A percentile compares a stretch with the other conserved stretches of the same genome.
phyloP scores from a whole-genome alignment of 2,113 vertebrate species.

The Glareola pratincola region DNA sequence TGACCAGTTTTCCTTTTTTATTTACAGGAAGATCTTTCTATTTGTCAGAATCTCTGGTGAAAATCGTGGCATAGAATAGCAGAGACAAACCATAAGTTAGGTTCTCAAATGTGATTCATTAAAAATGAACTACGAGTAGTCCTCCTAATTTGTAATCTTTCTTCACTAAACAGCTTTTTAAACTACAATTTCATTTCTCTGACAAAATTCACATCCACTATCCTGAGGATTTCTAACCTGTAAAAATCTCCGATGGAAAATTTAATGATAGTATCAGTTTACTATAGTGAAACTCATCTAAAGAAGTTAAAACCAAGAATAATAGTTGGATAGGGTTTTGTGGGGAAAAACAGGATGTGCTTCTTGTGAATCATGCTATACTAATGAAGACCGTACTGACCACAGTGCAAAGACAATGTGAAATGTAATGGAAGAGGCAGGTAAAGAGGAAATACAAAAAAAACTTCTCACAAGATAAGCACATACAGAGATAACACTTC shows the following conservation, averaged over 20 bases:
- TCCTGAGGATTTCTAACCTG: neutral
- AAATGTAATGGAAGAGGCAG: neutral
- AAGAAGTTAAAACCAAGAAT: neutral
- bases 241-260: neutral
- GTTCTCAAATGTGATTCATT: neutral
- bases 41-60: neutral
- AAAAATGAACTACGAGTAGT: neutral
- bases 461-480: neutral
- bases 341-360: neutral
- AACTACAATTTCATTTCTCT: neutral
- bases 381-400: neutral
- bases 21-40: neutral
- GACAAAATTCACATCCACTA: neutral
- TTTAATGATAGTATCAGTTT: neutral
- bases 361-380: neutral
- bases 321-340: neutral
- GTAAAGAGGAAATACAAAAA: neutral
- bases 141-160: neutral
- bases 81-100: neutral
- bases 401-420: neutral
- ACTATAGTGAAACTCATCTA: neutral
- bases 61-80: neutral
- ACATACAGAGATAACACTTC: neutral
- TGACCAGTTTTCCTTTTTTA: neutral
- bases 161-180: neutral